Evolutionary conservation across 1,140 invertebrate genomes (phyloP).

Genomic region (Euura lappo): DNA sequence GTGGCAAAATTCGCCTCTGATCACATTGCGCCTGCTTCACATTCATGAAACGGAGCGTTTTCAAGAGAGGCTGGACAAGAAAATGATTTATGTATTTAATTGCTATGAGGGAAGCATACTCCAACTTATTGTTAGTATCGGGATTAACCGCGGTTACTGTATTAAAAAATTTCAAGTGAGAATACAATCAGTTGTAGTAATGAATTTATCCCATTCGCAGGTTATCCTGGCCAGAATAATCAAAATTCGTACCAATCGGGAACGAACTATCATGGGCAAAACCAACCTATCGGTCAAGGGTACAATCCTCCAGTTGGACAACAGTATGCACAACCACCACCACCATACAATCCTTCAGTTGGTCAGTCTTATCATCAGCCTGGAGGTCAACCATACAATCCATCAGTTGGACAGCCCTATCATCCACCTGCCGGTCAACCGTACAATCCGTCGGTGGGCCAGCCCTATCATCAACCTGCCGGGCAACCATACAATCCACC

Average conservation of each 20-base stretch:
- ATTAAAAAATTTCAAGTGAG: no score
- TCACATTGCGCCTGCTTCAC: no score
- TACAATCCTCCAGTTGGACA: slow-evolving; percentile 26
- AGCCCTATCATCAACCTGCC: slow-evolving; percentile 36
- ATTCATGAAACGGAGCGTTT: no score
- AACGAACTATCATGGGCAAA: slow-evolving; percentile 18
- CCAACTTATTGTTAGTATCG: no score
- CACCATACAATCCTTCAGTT: slow-evolving; percentile 30
- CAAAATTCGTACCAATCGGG: not conserved
- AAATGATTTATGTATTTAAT: no score
- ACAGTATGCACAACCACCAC: slow-evolving; percentile 18
- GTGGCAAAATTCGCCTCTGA: no score
- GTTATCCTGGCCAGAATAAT: not conserved
- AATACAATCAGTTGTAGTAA: no score
- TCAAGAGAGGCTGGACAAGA: no score
- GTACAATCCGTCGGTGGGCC: slow-evolving; percentile 25
- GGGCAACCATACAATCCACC: slow-evolving; percentile 27
- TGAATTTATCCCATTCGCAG: not conserved
- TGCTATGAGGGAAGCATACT: no score
- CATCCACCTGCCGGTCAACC: slow-evolving; percentile 37
- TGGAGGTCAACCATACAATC: slow-evolving; percentile 11
- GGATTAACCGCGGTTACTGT: no score
- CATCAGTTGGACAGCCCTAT: slow-evolving; percentile 26
- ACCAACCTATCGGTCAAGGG: not conserved
- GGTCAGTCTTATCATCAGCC: slow-evolving; percentile 18